Evolutionary conservation across 2,113 vertebrate genomes (phyloP), one percentile per base, ranked within the genome.

Genomic region (Mohoua ochrocephala): DNA sequence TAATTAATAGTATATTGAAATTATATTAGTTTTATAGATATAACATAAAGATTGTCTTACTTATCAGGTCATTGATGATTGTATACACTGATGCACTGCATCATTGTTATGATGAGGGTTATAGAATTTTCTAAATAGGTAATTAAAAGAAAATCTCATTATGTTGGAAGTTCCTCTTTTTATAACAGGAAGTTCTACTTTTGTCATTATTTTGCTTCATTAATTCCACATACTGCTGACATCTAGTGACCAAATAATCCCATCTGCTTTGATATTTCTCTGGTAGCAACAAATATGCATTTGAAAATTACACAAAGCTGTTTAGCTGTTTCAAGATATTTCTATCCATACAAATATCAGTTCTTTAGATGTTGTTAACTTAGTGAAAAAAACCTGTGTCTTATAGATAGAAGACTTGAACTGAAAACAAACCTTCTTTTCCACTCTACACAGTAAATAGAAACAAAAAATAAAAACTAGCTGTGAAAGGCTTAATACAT

Each of bases 181-280:
- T 63, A 30, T 68, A 79, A 45, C 13, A 75, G 52, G 26, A 91
- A 87, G 9, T 79, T 82, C 61, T 69, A 68, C 33, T 68, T 84
- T 37, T 71, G 22, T 44, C 18, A 39, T 78, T 67, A 42, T 83
- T 84, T 71, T 85, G 1, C 24, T 88, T 88, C 11, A 10, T 92
- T 87, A 65, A 39, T 93, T 94, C 15, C 82, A 91, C 49, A 63
- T 92, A 42, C 47, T 70, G 60, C 84, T 96, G 84, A 94, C 87
- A 93, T 65, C 77, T 93, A 91, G 73, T 91, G 85, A 92, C 82
- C 65, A 93, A 85, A 92, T 45, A 84, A 61, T 61, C 56, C 35
- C 23, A 77, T 35, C 24, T 75, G 39, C 23, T 88, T 93, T 42
- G 42, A 41, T 87, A 75, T 64, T 88, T 82, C 35, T 69, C 10